These are phyloP conservation scores for Nephrotoma appendiculata DNA, from an alignment of 2,888 invertebrate genomes.

Conservation along the genomic window DNA sequence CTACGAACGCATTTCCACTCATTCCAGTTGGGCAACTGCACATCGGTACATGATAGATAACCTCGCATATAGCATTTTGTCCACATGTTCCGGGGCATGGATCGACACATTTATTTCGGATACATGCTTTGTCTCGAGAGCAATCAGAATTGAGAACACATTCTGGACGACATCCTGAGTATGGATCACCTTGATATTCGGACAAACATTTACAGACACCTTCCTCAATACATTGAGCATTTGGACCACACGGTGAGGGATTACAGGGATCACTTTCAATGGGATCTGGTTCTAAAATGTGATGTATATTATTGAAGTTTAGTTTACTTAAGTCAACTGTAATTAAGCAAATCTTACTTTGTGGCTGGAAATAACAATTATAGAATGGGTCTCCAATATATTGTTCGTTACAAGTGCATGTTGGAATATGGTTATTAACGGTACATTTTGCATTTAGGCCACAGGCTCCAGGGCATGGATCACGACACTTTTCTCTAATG, in stretches of 20 bases:
- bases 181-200: constrained; percentile 64
- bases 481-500: constrained; percentile 49
- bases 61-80: constrained; percentile 61
- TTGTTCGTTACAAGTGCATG: constrained; percentile 45
- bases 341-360: constrained; percentile 12
- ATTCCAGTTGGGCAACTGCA: constrained; percentile 61
- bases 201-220: constrained; percentile 53
- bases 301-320: neutral
- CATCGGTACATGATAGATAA: constrained; percentile 62
- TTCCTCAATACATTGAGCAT: constrained; percentile 40
- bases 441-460: constrained; percentile 44
- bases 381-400: constrained; percentile 41
- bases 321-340: neutral
- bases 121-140: constrained; percentile 49
- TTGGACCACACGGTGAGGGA: constrained; percentile 56
- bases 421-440: constrained; percentile 51
- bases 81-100: constrained; percentile 63
- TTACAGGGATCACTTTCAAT: constrained; percentile 41
- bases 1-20: constrained; percentile 65
- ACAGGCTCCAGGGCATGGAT: constrained; percentile 56
- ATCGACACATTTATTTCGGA: constrained; percentile 55
- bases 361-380: constrained; percentile 29
- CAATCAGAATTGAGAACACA: constrained; percentile 65
- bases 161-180: constrained; percentile 59
- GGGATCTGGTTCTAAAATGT: constrained; percentile 31